Percentiles rank a stretch among this genome's conserved stretches.
Evolutionary conservation across 2,113 vertebrate species (phyloP).

Genomic region (Heterotilapia buettikoferi): DNA sequence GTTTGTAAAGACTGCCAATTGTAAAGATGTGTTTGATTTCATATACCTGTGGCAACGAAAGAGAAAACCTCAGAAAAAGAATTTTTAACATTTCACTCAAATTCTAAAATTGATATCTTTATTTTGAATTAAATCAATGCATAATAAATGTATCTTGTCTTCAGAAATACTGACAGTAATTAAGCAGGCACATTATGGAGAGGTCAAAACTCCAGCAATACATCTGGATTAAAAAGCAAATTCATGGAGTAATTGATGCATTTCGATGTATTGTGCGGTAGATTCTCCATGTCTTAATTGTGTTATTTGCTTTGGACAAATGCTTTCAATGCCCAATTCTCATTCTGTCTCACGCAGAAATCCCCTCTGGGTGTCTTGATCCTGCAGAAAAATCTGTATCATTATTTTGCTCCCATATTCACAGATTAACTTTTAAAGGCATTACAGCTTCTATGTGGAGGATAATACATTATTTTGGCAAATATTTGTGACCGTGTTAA

Average conservation of each 20-base stretch:
- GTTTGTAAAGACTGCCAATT: rapidly evolving
- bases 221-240: background rate
- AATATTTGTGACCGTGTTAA: background rate
- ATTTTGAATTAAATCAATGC: background rate
- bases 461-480: background rate
- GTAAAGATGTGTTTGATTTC: background rate
- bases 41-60: rapidly evolving
- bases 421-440: background rate
- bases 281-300: background rate
- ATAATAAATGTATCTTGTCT: background rate
- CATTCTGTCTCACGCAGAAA: background rate
- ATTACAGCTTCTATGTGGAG: background rate
- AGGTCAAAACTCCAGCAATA: background rate
- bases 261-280: rapidly evolving
- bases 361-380: background rate
- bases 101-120: background rate
- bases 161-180: background rate
- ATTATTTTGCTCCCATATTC: background rate
- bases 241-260: background rate
- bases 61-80: background rate
- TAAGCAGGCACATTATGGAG: background rate
- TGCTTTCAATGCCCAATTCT: background rate
- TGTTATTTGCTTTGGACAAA: background rate
- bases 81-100: background rate
- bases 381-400: background rate